Conservation (phyloP, 2,888 invertebrate species). For the Dorcus parallelipipedus region DNA sequence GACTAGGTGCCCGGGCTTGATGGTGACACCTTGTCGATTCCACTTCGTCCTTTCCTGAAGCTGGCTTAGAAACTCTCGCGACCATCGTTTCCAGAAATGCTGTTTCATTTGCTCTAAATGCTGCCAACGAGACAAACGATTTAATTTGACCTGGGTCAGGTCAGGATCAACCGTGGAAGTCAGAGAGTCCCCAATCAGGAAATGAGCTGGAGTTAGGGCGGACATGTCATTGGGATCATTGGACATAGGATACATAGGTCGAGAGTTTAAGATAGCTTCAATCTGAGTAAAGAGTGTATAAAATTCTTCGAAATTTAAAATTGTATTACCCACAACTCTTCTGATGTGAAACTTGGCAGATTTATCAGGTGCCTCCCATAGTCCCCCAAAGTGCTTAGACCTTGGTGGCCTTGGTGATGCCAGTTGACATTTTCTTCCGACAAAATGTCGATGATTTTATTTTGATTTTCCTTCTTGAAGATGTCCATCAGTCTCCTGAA, state of each 20-base stretch:
- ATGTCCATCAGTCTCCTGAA: no score
- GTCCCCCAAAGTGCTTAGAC: conserved; percentile 29
- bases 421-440: no score
- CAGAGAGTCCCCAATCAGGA: conserved; percentile 25
- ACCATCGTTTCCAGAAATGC: conserved; percentile 20
- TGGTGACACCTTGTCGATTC: not conserved
- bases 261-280: conserved; percentile 32
- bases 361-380: conserved; percentile 35
- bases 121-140: conserved; percentile 23
- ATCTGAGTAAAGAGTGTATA: conserved; percentile 31
- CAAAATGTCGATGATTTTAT: no score
- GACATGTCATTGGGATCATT: conserved; percentile 25
- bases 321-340: conserved; percentile 20
- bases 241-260: conserved; percentile 28
- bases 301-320: conserved; percentile 31
- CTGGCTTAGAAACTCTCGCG: conserved; percentile 11
- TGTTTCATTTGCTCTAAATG: conserved; percentile 18
- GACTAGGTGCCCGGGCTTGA: no score
- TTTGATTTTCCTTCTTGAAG: no score
- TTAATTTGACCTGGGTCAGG: conserved; percentile 7
- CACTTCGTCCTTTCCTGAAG: conserved; percentile 14
- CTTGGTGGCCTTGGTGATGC: conserved; percentile 25
- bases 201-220: conserved; percentile 22
- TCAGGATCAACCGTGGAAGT: conserved; percentile 22
- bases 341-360: conserved; percentile 29